Percentiles rank a stretch among this genome's conserved stretches.
phyloP scores from a whole-genome alignment of 1,140 invertebrate species.

The Pygmarrhopalites habei region DNA sequence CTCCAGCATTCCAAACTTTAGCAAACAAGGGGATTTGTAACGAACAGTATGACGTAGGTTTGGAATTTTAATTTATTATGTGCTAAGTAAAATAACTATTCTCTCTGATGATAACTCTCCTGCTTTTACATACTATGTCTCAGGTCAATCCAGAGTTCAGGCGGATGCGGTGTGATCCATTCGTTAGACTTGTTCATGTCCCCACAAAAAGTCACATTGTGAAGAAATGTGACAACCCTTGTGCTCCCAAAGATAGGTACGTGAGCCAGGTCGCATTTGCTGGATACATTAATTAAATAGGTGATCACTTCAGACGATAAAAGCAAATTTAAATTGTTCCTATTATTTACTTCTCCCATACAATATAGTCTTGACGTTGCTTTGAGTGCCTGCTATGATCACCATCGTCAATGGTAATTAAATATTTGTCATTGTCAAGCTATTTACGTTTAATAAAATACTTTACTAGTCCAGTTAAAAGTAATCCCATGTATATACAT shows the following conservation, averaged over 20 bases:
- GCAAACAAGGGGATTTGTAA: neutral
- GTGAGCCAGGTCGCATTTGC: neutral
- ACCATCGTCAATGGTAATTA: slow-evolving; percentile 35
- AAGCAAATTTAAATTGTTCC: too few relatives aligned
- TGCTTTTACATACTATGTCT: neutral
- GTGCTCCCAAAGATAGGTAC: slow-evolving; percentile 22
- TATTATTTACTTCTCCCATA: too few relatives aligned
- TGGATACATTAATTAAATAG: neutral
- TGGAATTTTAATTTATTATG: neutral
- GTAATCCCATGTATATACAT: too few relatives aligned
- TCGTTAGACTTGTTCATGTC: slow-evolving; percentile 27
- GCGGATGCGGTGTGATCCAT: slow-evolving; percentile 36
- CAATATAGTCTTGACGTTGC: slow-evolving; percentile 34
- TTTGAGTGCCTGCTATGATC: slow-evolving; percentile 36
- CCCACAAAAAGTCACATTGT: slow-evolving; percentile 30
- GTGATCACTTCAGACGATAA: too few relatives aligned
- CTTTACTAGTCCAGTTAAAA: too few relatives aligned
- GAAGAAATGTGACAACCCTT: slow-evolving; percentile 33
- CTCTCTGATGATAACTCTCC: neutral
- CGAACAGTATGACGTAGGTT: neutral
- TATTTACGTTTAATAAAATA: too few relatives aligned
- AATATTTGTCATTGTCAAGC: too few relatives aligned
- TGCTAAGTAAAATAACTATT: neutral
- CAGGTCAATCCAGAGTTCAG: slow-evolving; percentile 29
- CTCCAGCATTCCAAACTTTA: neutral